Percentiles rank a stretch among this genome's conserved stretches.
phyloP scores from a whole-genome alignment of 1,140 invertebrate species.

The Lucilia sericata region DNA sequence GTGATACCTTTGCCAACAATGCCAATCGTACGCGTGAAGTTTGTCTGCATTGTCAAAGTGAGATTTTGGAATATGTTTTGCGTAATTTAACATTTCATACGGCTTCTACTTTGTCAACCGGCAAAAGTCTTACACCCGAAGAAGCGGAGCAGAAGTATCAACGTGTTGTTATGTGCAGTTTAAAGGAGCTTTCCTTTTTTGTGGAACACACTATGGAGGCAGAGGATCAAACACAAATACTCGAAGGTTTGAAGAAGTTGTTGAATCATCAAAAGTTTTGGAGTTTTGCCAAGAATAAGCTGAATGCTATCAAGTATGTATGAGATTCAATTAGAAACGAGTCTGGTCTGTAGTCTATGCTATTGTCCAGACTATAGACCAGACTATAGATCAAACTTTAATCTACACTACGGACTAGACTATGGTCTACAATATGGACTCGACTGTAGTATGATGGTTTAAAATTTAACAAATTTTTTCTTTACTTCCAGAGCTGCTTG shows the following conservation, averaged over 20 bases:
- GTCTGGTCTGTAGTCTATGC: too few species aligned
- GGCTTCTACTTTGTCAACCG: slow-evolving; percentile 69
- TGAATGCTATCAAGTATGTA: slow-evolving; percentile 41
- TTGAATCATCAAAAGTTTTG: slow-evolving; percentile 78
- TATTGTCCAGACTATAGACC: too few species aligned
- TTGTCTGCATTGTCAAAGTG: slow-evolving; percentile 80
- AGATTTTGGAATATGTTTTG: slow-evolving; percentile 79
- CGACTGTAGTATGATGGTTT: too few species aligned
- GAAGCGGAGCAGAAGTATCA: slow-evolving; percentile 81
- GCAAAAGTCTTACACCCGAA: slow-evolving; percentile 70
- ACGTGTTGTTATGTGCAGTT: slow-evolving; percentile 75
- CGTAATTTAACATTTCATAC: slow-evolving; percentile 80
- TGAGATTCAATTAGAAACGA: neutral
- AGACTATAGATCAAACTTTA: too few species aligned
- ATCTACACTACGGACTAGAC: too few species aligned
- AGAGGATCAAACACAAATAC: slow-evolving; percentile 69
- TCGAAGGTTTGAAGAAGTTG: slow-evolving; percentile 71
- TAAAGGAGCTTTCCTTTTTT: slow-evolving; percentile 77
- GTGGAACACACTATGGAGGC: slow-evolving; percentile 71
- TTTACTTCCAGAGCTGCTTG: slow-evolving; percentile 71
- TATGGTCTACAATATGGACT: too few species aligned
- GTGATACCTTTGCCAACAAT: slow-evolving; percentile 76
- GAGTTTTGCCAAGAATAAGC: slow-evolving; percentile 56
- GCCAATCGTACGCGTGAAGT: slow-evolving; percentile 77
- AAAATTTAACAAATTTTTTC: too few species aligned